Evolutionary conservation across 2,888 invertebrate species (phyloP), one percentile per base, ranked within the genome.

Genomic region (Patella depressa): DNA sequence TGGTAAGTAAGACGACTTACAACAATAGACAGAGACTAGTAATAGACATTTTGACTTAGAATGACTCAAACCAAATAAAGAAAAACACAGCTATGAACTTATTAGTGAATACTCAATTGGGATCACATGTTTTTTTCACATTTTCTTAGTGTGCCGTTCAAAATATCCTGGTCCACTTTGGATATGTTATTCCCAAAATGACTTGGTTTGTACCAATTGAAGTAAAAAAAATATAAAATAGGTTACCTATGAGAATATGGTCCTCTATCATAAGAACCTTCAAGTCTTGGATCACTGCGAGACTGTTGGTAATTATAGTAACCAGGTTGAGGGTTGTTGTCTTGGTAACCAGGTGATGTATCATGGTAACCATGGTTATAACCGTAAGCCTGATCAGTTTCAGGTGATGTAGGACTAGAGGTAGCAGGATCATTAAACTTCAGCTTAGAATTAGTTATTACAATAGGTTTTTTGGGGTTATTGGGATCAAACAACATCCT

Each of bases 401-500:
- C 19, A 45, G 45, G 45, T 9, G 45, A 45, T 24, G 65, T 65
- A 24, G 65, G 65, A 65, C 65, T 65, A 19, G 65, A 65, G 65
- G 24, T 54, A 19, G 71, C 53, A 3, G 82, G 79, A 53, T 88
- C 88, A 57, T 85, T 82, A 73, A 86, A 86, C n/a, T 85, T 82
- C 45, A 85, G 77, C 74, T 82, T 80, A 29, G 80, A 77, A 70
- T 78, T 76, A 19, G 76, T 79, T 9, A 89, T 85, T 24, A 87
- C 78, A 72, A 88, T 88, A 12, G 88, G 87, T 75, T 87, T 89
- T 74, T 85, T 85, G 19, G 90, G 90, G 80, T 89, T 89, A 71
- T 88, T 89, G 15, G 90, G 90, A 79, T 90, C 89, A 84, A 87
- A 90, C 29, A 90, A 82, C 11, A 82, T 85, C 59, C 86, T 86